A percentile compares a stretch with the other conserved stretches of the same genome.
Conservation (phyloP, 2,888 invertebrate genomes). For the Lasioglossum marginatum region DNA sequence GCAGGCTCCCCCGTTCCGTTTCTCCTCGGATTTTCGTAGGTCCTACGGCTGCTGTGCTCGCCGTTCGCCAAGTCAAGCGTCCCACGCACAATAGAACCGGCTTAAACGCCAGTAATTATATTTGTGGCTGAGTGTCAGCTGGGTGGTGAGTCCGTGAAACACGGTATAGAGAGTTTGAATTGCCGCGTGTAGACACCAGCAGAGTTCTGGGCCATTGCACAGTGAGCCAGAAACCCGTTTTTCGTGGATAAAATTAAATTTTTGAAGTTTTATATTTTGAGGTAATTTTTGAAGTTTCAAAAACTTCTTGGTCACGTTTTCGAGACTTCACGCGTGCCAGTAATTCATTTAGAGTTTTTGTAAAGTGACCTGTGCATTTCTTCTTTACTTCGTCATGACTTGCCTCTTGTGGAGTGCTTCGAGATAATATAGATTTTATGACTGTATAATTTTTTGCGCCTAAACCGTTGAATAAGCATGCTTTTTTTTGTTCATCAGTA, state of each 20-base stretch:
- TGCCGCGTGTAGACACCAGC: constrained; percentile 17
- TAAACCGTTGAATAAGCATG: too few relatives aligned
- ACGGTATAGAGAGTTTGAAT: constrained; percentile 34
- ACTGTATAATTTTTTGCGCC: too few relatives aligned
- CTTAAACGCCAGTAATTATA: constrained; percentile 84
- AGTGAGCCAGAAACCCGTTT: background rate
- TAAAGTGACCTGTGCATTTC: too few relatives aligned
- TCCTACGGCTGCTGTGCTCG: constrained; percentile 70
- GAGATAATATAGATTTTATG: too few relatives aligned
- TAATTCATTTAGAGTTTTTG: too few relatives aligned
- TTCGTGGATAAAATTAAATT: background rate
- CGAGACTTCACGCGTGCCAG: too few relatives aligned
- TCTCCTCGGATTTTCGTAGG: constrained; percentile 61
- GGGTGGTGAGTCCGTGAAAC: constrained; percentile 56
- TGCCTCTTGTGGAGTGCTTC: too few relatives aligned
- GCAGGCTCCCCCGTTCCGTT: constrained; percentile 41
- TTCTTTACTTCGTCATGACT: too few relatives aligned
- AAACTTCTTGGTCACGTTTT: too few relatives aligned
- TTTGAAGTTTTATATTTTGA: background rate
- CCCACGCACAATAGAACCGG: constrained; percentile 81
- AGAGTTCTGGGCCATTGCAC: background rate
- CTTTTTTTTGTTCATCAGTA: too few relatives aligned
- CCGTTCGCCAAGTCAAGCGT: constrained; percentile 83
- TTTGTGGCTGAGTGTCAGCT: constrained; percentile 81
- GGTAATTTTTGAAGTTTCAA: too few relatives aligned